Conservation (phyloP, 2,888 invertebrate species). For the Aphodius sticticus region DNA sequence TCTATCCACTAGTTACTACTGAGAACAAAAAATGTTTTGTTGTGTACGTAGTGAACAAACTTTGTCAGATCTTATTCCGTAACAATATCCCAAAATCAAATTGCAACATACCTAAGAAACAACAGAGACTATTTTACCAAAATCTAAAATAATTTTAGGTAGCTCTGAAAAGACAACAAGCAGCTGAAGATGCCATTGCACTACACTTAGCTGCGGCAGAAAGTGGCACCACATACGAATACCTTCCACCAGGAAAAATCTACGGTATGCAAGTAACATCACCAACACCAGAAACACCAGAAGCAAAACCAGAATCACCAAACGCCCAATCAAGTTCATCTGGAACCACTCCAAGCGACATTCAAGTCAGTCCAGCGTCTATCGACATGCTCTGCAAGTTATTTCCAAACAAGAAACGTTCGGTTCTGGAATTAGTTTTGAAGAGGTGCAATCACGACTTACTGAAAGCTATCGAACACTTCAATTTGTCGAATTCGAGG, state of each 20-base stretch:
- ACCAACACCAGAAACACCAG: slow-evolving; percentile 63
- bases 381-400: slow-evolving; percentile 86
- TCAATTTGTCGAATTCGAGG: slow-evolving; percentile 60
- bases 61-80: no score
- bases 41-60: no score
- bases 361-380: slow-evolving; percentile 73
- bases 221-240: slow-evolving; percentile 75
- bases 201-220: slow-evolving; percentile 88
- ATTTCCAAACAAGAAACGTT: slow-evolving; percentile 88
- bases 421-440: slow-evolving; percentile 89
- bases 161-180: slow-evolving; percentile 94
- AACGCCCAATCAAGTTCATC: slow-evolving; percentile 24
- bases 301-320: slow-evolving; percentile 30
- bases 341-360: slow-evolving; percentile 38
- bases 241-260: slow-evolving; percentile 88
- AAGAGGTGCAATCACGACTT: slow-evolving; percentile 92
- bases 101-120: not conserved
- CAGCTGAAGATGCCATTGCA: slow-evolving; percentile 96
- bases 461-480: slow-evolving; percentile 89
- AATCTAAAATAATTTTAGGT: slow-evolving; percentile 66
- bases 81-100: not conserved
- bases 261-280: slow-evolving; percentile 88
- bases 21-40: no score
- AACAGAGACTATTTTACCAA: not conserved
- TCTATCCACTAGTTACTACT: no score